phyloP scores from a whole-genome alignment of 2,797 vertebrate genomes.

The Poeciliopsis presidionis region DNA sequence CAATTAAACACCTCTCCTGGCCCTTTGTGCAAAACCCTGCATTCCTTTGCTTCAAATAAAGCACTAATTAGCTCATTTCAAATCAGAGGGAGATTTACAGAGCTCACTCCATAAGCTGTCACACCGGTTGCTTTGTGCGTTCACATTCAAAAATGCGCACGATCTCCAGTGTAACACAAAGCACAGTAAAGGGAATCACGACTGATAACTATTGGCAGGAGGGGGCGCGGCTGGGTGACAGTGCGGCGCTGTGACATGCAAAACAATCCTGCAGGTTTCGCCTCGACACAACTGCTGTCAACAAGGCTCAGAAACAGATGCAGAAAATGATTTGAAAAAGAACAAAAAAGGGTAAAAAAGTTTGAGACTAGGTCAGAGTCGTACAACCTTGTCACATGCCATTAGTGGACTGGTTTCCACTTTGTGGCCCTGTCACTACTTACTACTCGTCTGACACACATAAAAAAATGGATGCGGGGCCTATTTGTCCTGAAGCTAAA shows the following conservation, averaged over 20 bases:
- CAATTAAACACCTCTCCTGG: conserved; percentile 8
- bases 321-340: conserved; percentile 61
- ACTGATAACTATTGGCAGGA: conserved; percentile 66
- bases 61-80: conserved; percentile 61
- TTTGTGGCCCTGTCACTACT: conserved; percentile 49
- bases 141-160: conserved; percentile 35
- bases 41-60: conserved; percentile 40
- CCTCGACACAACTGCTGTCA: conserved; percentile 69
- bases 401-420: conserved; percentile 60
- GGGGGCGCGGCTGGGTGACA: conserved; percentile 50
- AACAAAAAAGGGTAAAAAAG: conserved; percentile 62
- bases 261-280: conserved; percentile 65
- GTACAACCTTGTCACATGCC: conserved; percentile 70
- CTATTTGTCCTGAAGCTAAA: conserved; percentile 34
- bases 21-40: conserved; percentile 44
- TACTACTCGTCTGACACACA: conserved; percentile 61
- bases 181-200: conserved; percentile 54
- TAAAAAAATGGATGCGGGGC: conserved; percentile 14
- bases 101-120: conserved; percentile 33
- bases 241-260: conserved; percentile 61
- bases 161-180: conserved; percentile 43
- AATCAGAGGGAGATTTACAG: conserved; percentile 37
- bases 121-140: conserved; percentile 46
- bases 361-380: conserved; percentile 70
- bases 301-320: conserved; percentile 55